Evolutionary conservation across 2,797 vertebrate species (phyloP).

Genomic region (Fundulus diaphanus): DNA sequence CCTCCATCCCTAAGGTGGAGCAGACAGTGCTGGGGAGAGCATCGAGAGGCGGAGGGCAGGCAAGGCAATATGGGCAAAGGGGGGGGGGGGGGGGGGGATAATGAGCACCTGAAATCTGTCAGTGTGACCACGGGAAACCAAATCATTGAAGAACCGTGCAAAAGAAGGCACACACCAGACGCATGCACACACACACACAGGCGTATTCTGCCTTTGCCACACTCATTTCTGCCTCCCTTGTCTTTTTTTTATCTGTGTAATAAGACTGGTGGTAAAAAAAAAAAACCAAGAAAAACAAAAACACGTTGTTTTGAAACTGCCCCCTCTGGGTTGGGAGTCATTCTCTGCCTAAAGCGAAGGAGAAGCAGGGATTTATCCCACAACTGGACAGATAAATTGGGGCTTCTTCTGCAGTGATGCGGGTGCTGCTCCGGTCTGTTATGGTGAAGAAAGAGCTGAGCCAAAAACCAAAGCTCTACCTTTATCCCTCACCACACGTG

Average conservation of each 20-base stretch:
- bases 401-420: no score
- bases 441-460: no score
- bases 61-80: slow-evolving; percentile 13
- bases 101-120: slow-evolving; percentile 47
- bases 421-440: no score
- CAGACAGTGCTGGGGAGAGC: slow-evolving; percentile 46
- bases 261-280: slow-evolving; percentile 13
- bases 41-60: slow-evolving; percentile 32
- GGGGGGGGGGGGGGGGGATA: slow-evolving; percentile 32
- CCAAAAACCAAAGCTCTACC: no score
- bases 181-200: slow-evolving; percentile 17
- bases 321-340: no score
- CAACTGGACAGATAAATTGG: no score
- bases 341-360: no score
- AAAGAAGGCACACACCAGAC: slow-evolving; percentile 36
- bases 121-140: slow-evolving; percentile 45
- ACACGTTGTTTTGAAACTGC: no score
- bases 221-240: not conserved
- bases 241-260: not conserved
- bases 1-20: slow-evolving; percentile 72
- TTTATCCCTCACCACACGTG: no score
- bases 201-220: slow-evolving; percentile 1
- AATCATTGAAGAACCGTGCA: slow-evolving; percentile 45
- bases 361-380: no score
- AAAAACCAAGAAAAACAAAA: not conserved